Evolutionary conservation across 2,113 vertebrate genomes (phyloP).

Genomic region (Amblyornis subalaris): DNA sequence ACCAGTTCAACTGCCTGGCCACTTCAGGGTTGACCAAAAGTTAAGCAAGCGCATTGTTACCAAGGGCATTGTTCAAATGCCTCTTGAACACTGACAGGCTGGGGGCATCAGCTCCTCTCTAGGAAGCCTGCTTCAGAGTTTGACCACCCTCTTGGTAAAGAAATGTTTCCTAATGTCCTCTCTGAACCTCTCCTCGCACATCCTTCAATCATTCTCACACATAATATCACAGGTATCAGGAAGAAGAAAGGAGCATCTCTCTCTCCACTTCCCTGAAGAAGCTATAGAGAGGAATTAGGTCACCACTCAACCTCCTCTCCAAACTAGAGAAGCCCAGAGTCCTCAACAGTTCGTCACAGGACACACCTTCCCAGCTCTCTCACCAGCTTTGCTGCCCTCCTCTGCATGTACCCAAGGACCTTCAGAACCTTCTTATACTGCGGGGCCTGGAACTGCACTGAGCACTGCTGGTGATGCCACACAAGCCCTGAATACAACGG

Average conservation of each 20-base stretch:
- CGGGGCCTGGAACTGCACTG: neutral
- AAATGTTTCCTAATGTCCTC: neutral
- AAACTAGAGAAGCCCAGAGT: neutral
- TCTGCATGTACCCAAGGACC: neutral
- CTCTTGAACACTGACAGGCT: neutral
- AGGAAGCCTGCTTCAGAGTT: neutral
- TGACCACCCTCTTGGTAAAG: neutral
- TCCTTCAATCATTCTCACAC: neutral
- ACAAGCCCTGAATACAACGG: neutral
- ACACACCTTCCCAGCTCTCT: neutral
- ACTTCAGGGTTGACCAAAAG: neutral
- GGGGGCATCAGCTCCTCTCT: neutral
- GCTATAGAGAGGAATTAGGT: neutral
- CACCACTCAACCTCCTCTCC: neutral
- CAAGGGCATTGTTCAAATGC: neutral
- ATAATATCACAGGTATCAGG: neutral
- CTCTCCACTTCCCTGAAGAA: neutral
- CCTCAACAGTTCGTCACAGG: neutral
- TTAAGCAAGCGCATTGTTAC: neutral
- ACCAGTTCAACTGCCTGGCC: neutral
- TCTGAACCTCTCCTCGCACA: rapidly evolving
- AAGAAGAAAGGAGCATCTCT: neutral
- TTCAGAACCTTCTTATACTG: neutral
- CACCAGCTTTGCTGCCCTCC: neutral
- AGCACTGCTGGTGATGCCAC: neutral